A percentile compares a stretch with the other conserved stretches of the same genome.
These are phyloP conservation scores for Alosa sapidissima DNA, from an alignment of 2,797 vertebrate genomes.

Conservation along the genomic window DNA sequence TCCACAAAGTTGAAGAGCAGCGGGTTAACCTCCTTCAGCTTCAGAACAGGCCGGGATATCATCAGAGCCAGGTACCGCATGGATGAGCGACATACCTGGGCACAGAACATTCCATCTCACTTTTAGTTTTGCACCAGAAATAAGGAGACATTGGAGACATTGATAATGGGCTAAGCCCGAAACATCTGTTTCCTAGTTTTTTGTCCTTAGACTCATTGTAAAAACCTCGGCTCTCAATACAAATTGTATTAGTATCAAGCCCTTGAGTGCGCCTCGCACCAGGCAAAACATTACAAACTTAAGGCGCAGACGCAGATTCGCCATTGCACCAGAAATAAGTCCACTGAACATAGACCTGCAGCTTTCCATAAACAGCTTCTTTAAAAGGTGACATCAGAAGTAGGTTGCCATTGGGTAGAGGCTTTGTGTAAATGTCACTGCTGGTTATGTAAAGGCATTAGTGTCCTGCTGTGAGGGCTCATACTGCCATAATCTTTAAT, in stretches of 20 bases:
- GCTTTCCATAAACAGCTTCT: not conserved
- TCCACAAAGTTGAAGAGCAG: conserved; percentile 97
- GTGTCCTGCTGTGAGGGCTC: not conserved
- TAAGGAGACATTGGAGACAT: no score
- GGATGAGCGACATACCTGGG: conserved; percentile 91
- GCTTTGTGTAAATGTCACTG: not conserved
- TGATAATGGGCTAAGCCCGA: no score
- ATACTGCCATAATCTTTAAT: not conserved
- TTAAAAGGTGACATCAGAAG: not conserved
- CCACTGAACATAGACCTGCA: no score
- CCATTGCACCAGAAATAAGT: no score
- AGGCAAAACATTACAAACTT: no score
- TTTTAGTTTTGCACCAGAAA: not conserved
- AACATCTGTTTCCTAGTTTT: no score
- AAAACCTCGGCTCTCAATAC: no score
- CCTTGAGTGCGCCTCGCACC: no score
- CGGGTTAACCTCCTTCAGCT: conserved; percentile 91
- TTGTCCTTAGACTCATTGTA: no score
- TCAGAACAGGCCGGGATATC: conserved; percentile 89
- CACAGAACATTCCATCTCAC: conserved; percentile 34
- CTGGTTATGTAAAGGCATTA: not conserved
- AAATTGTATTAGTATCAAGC: no score
- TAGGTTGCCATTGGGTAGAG: not conserved
- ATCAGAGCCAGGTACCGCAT: conserved; percentile 94
- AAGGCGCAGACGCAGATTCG: no score